Evolutionary conservation across 2,888 invertebrate species (phyloP).

Genomic region (Apocheima hispidaria): DNA sequence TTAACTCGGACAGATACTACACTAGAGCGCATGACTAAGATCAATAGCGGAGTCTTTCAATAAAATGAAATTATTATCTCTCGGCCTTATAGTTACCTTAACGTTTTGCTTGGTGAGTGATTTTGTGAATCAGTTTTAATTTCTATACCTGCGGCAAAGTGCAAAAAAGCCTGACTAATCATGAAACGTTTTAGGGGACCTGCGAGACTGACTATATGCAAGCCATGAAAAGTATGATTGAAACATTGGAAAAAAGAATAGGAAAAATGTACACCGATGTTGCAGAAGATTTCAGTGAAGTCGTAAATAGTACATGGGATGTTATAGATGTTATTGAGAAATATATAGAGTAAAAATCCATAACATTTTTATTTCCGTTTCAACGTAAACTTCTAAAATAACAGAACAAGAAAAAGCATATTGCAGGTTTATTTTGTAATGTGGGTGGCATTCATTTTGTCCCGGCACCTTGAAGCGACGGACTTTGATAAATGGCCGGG

Average conservation of each 20-base stretch:
- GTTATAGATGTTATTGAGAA: slow-evolving; percentile 23
- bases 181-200: slow-evolving; percentile 23
- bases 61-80: slow-evolving; percentile 22
- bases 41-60: not conserved
- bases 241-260: slow-evolving; percentile 22
- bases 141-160: not conserved
- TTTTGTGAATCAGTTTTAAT: not conserved
- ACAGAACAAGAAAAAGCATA: slow-evolving; percentile 16
- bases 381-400: slow-evolving; percentile 14
- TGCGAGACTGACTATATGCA: slow-evolving; percentile 21
- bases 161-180: not conserved
- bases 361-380: slow-evolving; percentile 15
- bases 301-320: slow-evolving; percentile 28
- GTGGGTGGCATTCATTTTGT: slow-evolving; percentile 65
- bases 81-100: slow-evolving; percentile 18
- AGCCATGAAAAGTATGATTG: slow-evolving; percentile 20
- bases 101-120: slow-evolving; percentile 27
- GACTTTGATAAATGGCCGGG: slow-evolving; percentile 82
- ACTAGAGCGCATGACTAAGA: not conserved
- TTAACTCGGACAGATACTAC: slow-evolving; percentile 10
- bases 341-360: slow-evolving; percentile 7
- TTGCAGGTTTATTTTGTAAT: slow-evolving; percentile 48
- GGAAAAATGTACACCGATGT: slow-evolving; percentile 31
- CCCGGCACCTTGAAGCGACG: slow-evolving; percentile 61
- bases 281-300: slow-evolving; percentile 23